phyloP scores from a whole-genome alignment of 2,797 vertebrate genomes.

The Eremophila alpestris region DNA sequence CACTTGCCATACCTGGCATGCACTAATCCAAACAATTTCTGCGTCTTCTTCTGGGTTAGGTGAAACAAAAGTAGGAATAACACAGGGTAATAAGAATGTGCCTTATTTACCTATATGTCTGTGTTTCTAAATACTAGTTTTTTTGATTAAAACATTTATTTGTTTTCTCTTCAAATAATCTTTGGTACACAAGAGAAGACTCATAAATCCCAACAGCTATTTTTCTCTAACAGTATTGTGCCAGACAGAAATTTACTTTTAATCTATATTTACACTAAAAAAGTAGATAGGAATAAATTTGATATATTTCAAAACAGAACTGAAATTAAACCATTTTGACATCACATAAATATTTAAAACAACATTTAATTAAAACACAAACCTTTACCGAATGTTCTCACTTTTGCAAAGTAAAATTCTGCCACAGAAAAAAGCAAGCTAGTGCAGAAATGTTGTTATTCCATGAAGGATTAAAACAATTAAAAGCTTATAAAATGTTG shows the following conservation, averaged over 20 bases:
- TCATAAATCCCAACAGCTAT: background rate
- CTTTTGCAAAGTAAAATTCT: background rate
- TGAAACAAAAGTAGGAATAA: background rate
- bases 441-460: background rate
- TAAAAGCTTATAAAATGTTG: background rate
- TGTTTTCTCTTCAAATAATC: background rate
- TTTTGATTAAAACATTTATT: background rate
- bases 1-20: background rate
- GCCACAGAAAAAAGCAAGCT: background rate
- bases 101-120: background rate
- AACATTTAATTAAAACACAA: background rate
- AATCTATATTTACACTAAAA: background rate
- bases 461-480: background rate
- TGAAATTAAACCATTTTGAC: background rate
- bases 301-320: background rate
- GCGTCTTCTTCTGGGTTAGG: background rate
- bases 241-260: background rate
- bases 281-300: background rate
- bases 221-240: background rate
- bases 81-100: background rate
- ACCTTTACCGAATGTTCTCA: background rate
- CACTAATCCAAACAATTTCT: background rate
- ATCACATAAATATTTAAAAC: background rate
- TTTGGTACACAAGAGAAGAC: background rate
- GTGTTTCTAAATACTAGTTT: background rate